Evolutionary conservation across 2,113 vertebrate genomes (phyloP).

Genomic region (Glaucomys volans): DNA sequence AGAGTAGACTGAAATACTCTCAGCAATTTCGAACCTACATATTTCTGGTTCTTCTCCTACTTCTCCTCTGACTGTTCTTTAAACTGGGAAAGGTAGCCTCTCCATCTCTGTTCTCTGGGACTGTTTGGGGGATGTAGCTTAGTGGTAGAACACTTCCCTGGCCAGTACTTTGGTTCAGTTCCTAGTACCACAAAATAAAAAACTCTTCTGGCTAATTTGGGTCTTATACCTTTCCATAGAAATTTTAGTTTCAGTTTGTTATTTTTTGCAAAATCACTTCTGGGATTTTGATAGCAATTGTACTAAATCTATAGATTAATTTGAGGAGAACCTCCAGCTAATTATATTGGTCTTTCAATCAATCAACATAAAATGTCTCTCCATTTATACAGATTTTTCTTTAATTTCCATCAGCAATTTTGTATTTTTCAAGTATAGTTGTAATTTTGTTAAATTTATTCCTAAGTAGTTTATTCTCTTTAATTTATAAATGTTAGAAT

Average conservation of each 20-base stretch:
- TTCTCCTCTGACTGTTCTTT: not conserved
- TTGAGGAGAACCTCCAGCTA: not conserved
- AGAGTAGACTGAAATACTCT: not conserved
- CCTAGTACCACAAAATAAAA: not conserved
- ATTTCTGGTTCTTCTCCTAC: not conserved
- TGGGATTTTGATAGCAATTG: not conserved
- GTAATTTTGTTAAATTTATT: not conserved
- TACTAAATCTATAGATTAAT: not conserved
- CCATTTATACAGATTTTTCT: constrained; percentile 39
- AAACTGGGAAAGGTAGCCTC: not conserved
- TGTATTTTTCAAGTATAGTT: not conserved
- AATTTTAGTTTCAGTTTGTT: constrained; percentile 40
- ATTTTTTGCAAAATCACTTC: constrained; percentile 13
- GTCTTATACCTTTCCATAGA: not conserved
- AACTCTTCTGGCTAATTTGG: not conserved
- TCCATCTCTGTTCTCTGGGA: not conserved
- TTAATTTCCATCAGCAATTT: constrained; percentile 22
- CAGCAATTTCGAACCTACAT: not conserved
- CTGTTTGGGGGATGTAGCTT: not conserved
- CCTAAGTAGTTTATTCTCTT: constrained; percentile 36
- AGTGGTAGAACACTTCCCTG: not conserved
- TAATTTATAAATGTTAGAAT: constrained; percentile 5
- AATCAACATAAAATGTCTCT: constrained; percentile 1
- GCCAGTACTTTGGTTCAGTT: not conserved
- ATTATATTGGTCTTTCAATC: constrained; percentile 5